phyloP scores from a whole-genome alignment of 2,113 vertebrate genomes.

The Hirundichthys speculiger region DNA sequence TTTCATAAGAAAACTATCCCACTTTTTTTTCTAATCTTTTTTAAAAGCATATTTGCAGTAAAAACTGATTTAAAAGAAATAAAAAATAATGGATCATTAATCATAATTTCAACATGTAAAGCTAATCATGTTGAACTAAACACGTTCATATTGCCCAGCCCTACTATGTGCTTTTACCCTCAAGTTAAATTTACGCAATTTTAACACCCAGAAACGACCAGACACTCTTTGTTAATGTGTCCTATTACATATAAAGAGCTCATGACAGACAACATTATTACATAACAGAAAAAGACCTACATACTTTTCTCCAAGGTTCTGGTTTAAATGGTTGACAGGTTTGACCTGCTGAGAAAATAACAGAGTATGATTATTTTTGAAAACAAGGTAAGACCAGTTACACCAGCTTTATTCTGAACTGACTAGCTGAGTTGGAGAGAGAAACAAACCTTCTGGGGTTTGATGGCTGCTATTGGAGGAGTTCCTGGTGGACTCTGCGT shows the following conservation, averaged over 20 bases:
- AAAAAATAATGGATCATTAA: no score
- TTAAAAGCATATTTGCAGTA: no score
- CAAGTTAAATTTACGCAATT: no score
- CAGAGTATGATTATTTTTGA: neutral
- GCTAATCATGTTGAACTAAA: no score
- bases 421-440: neutral
- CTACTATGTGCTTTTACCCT: no score
- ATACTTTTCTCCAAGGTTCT: conserved; percentile 86
- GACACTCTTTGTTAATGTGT: neutral
- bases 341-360: conserved; percentile 82
- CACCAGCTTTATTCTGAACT: neutral
- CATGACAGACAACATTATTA: conserved; percentile 1
- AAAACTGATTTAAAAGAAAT: no score
- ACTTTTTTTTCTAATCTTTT: no score
- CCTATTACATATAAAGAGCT: neutral
- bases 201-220: no score
- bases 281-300: conserved; percentile 29
- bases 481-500: conserved; percentile 87
- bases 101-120: no score
- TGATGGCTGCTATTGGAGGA: conserved; percentile 86
- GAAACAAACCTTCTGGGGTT: conserved; percentile 86
- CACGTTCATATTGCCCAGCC: no score
- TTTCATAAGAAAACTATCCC: no score
- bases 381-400: neutral
- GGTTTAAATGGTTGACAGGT: conserved; percentile 82